These are phyloP conservation scores for Troides aeacus DNA, from an alignment of 2,888 invertebrate genomes.

Conservation along the genomic window DNA sequence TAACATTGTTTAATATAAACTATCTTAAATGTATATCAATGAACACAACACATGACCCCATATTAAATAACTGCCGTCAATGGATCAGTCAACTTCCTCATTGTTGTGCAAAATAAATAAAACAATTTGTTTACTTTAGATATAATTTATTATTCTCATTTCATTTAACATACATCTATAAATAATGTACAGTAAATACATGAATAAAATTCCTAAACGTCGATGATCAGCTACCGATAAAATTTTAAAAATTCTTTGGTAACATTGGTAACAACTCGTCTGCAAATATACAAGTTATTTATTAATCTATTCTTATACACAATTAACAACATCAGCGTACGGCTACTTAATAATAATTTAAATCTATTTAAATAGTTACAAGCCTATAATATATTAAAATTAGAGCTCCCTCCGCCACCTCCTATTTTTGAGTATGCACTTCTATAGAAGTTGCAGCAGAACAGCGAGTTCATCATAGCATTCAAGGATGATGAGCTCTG, in stretches of 20 bases:
- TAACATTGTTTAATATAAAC: not conserved
- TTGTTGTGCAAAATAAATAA: slow-evolving; percentile 2
- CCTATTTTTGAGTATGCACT: slow-evolving; percentile 74
- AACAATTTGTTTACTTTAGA: slow-evolving; percentile 10
- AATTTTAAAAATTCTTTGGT: slow-evolving; percentile 25
- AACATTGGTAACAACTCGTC: slow-evolving; percentile 9
- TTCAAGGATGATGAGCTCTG: slow-evolving; percentile 79
- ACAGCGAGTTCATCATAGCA: slow-evolving; percentile 81
- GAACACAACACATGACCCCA: slow-evolving; percentile 14
- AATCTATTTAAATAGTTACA: slow-evolving; percentile 30
- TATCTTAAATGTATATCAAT: not conserved
- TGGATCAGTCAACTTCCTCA: slow-evolving; percentile 4
- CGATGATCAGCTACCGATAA: slow-evolving; percentile 2
- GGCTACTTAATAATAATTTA: slow-evolving; percentile 31
- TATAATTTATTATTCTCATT: slow-evolving; percentile 25
- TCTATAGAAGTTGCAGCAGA: slow-evolving; percentile 78
- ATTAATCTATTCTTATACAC: slow-evolving; percentile 22
- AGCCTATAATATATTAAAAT: slow-evolving; percentile 44
- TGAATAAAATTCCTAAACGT: not conserved
- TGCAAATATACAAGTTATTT: slow-evolving; percentile 6
- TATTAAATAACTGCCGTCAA: slow-evolving; percentile 17
- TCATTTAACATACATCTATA: slow-evolving; percentile 1
- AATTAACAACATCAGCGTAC: slow-evolving; percentile 23
- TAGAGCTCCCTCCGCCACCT: slow-evolving; percentile 50
- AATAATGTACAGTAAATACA: not conserved